Conservation (phyloP, 2,113 vertebrate species). For the Astur gentilis region DNA sequence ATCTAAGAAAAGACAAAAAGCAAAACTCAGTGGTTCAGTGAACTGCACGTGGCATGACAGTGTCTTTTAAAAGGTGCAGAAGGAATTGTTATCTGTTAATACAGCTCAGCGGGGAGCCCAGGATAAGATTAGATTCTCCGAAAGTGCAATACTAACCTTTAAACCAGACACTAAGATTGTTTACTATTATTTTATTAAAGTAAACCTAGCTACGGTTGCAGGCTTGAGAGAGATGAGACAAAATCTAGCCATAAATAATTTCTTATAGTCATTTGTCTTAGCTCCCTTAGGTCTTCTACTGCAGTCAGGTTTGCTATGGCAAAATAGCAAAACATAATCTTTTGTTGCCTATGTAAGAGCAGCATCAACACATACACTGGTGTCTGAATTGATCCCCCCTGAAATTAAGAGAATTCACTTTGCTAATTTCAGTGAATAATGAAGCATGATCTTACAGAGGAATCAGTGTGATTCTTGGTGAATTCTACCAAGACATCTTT, state of each 20-base stretch:
- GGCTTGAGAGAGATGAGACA: background rate
- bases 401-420: background rate
- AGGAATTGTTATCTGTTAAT: background rate
- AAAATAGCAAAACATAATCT: background rate
- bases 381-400: background rate
- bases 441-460: background rate
- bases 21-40: background rate
- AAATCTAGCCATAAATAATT: slow-evolving; percentile 9
- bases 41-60: background rate
- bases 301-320: background rate
- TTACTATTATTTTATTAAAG: background rate
- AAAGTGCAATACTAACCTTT: background rate
- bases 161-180: background rate
- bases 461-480: background rate
- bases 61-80: background rate
- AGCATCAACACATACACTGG: background rate
- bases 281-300: background rate
- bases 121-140: background rate
- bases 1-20: background rate
- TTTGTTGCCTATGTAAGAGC: background rate
- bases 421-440: background rate
- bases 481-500: background rate
- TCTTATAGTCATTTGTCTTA: background rate
- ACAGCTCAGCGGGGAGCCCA: background rate
- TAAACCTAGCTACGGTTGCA: background rate